phyloP scores from a whole-genome alignment of 2,113 vertebrate genomes.

The Oncorhynchus kisutch region DNA sequence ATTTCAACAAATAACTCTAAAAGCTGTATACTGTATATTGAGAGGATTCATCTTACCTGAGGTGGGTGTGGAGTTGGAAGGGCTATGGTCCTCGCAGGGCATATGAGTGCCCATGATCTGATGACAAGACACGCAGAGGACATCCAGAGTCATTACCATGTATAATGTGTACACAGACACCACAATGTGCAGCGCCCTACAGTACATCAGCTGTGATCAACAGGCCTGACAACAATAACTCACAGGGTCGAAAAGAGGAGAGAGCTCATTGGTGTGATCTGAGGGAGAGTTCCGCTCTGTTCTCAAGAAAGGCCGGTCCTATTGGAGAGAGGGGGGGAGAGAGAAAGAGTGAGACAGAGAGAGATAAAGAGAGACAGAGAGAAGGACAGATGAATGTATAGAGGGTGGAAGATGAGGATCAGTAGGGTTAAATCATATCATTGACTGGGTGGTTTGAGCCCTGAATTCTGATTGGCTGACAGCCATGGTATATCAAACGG shows the following conservation, averaged over 20 bases:
- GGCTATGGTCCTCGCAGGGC: slow-evolving; percentile 69
- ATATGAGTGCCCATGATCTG: slow-evolving; percentile 79
- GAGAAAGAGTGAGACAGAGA: neutral
- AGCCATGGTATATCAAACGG: no score
- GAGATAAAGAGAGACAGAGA: neutral
- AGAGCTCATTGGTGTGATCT: slow-evolving; percentile 17
- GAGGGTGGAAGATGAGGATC: neutral
- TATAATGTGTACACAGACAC: neutral
- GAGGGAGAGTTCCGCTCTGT: slow-evolving; percentile 63
- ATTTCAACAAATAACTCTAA: no score
- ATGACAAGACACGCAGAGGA: slow-evolving; percentile 53
- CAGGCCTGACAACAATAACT: slow-evolving; percentile 28
- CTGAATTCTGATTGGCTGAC: no score
- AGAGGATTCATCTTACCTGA: slow-evolving; percentile 74
- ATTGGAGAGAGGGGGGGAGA: neutral
- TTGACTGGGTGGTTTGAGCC: no score
- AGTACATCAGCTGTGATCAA: neutral
- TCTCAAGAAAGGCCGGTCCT: slow-evolving; percentile 68
- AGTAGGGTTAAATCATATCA: no score
- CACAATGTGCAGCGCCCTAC: neutral
- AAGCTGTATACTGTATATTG: no score
- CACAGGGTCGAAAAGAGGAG: slow-evolving; percentile 45
- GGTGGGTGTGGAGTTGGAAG: slow-evolving; percentile 71
- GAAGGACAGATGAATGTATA: neutral
- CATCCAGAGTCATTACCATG: slow-evolving; percentile 31